Conservation (phyloP, 2,888 invertebrate genomes). For the Brachynemurus nebulosus region DNA sequence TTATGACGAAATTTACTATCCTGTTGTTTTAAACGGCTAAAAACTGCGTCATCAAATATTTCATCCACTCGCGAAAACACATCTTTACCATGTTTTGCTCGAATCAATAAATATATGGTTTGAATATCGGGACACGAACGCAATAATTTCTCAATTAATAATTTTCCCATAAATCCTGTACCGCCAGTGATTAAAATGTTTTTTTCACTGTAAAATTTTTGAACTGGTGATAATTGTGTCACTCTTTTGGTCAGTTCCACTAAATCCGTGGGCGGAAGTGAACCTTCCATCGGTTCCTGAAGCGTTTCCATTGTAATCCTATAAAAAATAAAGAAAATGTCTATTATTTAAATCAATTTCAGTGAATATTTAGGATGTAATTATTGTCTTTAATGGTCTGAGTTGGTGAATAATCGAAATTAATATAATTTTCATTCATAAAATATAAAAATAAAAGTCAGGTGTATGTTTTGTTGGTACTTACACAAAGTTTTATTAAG, state of each 20-base stretch:
- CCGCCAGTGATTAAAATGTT: constrained; percentile 31
- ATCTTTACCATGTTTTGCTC: constrained; percentile 46
- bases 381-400: no score
- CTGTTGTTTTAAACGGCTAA: constrained; percentile 36
- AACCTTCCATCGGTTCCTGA: background rate
- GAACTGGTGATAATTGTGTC: constrained; percentile 21
- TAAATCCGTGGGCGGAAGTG: background rate
- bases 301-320: background rate
- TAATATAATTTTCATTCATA: no score
- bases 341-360: no score
- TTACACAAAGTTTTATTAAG: no score
- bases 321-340: background rate
- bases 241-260: background rate
- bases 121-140: constrained; percentile 40
- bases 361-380: no score
- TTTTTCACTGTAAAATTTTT: constrained; percentile 28
- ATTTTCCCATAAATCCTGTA: constrained; percentile 42
- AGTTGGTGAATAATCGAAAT: no score
- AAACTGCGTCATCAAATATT: constrained; percentile 53
- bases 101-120: constrained; percentile 39
- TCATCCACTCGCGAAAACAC: constrained; percentile 49
- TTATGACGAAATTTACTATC: constrained; percentile 48
- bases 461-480: no score
- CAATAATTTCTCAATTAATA: constrained; percentile 44
- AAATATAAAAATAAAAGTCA: no score